Evolutionary conservation across 1,140 invertebrate genomes (phyloP), one percentile per base, ranked within the genome.

Genomic region (Dendrolimus kikuchii): DNA sequence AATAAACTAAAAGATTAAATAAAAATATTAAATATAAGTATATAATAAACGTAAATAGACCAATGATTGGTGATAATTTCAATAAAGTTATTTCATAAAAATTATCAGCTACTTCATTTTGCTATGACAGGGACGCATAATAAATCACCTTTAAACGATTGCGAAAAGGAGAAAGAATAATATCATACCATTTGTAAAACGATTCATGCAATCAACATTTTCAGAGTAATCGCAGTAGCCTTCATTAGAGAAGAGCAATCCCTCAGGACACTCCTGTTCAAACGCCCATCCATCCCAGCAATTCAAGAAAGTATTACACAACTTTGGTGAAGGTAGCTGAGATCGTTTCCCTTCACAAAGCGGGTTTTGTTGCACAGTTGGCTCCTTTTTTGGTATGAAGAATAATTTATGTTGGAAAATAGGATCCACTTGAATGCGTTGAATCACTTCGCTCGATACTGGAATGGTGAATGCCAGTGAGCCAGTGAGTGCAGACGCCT

Each of bases 211-310:
- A 45, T 51, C 41, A 2, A 93, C 92, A 56, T 91, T 92, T 57
- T 88, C 76, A 2, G 88, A 72, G 60, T 90, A 93, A 58, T 93
- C 92, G 58, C 92, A 93, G 53, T 90, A 90, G 2, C 80, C 89
- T n/a, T 86, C 66, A 9, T 82, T 86, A 8, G 89, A 91, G 69
- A 93, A 93, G 0, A 91, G 68, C 0, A 93, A 66, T 6, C 90
- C 90, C 7, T 74, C 70, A 0, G 91, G 91, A 62, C 92, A 93
- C 7, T 88, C 83, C 67, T 93, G 90, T 59, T 93, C 92, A 5
- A 91, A 79, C 0, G 89, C 90, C 43, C 88, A 86, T 2, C 91
- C 92, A 61, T 93, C 92, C 92, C 92, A 93, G 58, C 92, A 93
- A 67, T 93, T 93, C 0, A 93, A 59, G 68, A 91, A 93, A 64